phyloP scores from a whole-genome alignment of 2,797 vertebrate genomes.

The Sebastiscus albofasciatus region DNA sequence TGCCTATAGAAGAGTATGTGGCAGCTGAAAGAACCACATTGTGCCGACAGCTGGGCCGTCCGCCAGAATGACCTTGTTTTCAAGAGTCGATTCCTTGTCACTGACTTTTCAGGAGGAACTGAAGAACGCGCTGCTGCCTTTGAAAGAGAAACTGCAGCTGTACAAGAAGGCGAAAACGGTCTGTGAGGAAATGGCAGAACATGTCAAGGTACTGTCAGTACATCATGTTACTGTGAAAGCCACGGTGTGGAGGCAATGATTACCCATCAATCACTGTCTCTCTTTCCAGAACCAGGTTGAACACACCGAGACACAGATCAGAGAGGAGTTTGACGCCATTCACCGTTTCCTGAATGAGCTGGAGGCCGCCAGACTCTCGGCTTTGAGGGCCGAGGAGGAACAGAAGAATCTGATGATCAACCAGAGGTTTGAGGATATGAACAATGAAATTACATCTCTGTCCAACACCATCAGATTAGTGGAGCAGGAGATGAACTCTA shows the following conservation, averaged over 20 bases:
- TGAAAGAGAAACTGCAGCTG: constrained; percentile 82
- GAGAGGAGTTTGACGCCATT: constrained; percentile 79
- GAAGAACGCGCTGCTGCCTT: constrained; percentile 78
- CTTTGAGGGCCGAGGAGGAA: constrained; percentile 76
- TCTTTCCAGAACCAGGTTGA: constrained; percentile 77
- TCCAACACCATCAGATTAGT: constrained; percentile 75
- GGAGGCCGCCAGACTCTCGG: constrained; percentile 74
- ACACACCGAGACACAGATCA: constrained; percentile 81
- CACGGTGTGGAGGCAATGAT: neutral
- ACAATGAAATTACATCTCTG: constrained; percentile 72
- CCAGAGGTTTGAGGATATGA: constrained; percentile 75
- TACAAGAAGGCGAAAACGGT: constrained; percentile 72
- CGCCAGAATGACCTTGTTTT: constrained; percentile 57
- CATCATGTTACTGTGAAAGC: neutral
- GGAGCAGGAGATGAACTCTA: constrained; percentile 81
- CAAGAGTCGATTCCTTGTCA: constrained; percentile 49
- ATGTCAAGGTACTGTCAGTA: constrained; percentile 79
- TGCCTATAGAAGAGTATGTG: constrained; percentile 25
- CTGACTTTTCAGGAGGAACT: constrained; percentile 81
- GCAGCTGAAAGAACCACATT: constrained; percentile 60
- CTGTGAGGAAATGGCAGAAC: constrained; percentile 79
- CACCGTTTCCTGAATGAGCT: constrained; percentile 81
- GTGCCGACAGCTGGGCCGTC: constrained; percentile 51
- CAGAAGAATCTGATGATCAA: constrained; percentile 75
- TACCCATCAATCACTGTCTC: constrained; percentile 12